Conservation (phyloP, 2,888 invertebrate genomes). For the Timandra comae region DNA sequence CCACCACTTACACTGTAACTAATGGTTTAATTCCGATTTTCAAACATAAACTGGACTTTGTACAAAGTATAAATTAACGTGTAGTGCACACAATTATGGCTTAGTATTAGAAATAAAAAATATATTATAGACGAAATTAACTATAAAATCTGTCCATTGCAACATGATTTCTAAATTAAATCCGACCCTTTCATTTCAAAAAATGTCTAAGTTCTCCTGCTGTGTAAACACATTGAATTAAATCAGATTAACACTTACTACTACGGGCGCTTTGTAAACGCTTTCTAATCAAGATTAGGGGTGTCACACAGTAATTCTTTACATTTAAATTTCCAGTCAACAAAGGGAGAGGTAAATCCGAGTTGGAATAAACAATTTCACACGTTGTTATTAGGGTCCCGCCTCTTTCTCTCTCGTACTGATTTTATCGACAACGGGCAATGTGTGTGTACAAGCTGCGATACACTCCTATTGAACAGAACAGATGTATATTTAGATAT, state of each 20-base stretch:
- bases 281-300: slow-evolving; percentile 69
- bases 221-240: slow-evolving; percentile 64
- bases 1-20: too few relatives aligned
- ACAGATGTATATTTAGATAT: too few relatives aligned
- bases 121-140: too few relatives aligned
- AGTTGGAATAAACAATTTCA: slow-evolving; percentile 59
- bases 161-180: slow-evolving; percentile 18
- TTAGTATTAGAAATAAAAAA: too few relatives aligned
- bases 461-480: too few relatives aligned
- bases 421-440: slow-evolving; percentile 50
- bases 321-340: slow-evolving; percentile 55
- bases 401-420: slow-evolving; percentile 25
- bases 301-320: slow-evolving; percentile 65
- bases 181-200: slow-evolving; percentile 37
- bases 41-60: too few relatives aligned
- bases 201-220: slow-evolving; percentile 58
- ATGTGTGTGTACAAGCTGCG: slow-evolving; percentile 27
- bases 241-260: slow-evolving; percentile 74
- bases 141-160: slow-evolving; percentile 11
- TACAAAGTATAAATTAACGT: too few relatives aligned
- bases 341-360: slow-evolving; percentile 54
- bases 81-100: too few relatives aligned
- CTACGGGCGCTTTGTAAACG: slow-evolving; percentile 56
- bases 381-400: slow-evolving; percentile 45
- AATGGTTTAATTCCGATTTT: too few relatives aligned